Base-by-base conservation (phyloP, 2,888 invertebrate genomes). In the Drosophila subsilvestris region DNA sequence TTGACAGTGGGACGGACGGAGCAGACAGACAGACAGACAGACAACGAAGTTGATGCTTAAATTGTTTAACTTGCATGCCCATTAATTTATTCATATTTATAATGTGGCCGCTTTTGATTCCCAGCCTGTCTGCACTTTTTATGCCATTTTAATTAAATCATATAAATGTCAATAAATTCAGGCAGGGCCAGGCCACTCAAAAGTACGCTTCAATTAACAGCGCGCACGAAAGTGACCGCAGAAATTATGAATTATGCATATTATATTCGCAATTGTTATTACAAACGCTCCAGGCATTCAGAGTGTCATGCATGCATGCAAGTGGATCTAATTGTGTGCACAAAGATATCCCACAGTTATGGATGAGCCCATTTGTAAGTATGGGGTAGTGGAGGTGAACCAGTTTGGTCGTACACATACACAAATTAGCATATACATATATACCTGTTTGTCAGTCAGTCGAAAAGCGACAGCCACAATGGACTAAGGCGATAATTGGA, bases 131-230 rank as follows among this genome's bases (percentile, higher is more conserved):
- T 60, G 65, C 22, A 59, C 50, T 66, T 73, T 59, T 60, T 66
- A 73, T 73, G 62, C 44, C 65, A 54, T 69, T 75, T 76, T 75
- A 68, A 77, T 77, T 79, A 74, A 82, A 77, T 75, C 70, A 67
- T 70, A 76, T 67, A 78, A 75, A 75, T 70, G 63, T 75, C 80
- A 79, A 77, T 82, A 82, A 79, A 71, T 78, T 65, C 63, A 48
- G 25, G 37, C 27, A 27, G 27, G 27, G 65, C 55, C 55, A 32
- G 69, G n/a, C n/a, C 43, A 48, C 65, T 55, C 50, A n/a, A 58
- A 68, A 72, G 68, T 73, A 73, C 60, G 78, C 73, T 78, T 73
- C 80, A 79, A 79, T 79, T 79, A 78, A 73, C 80, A 78, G 54
- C 49, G 59, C 65, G 67, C 76, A 56, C 49, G 49, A 80, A 65